Conservation (phyloP, 2,797 vertebrate genomes). For the Spea hammondii region DNA sequence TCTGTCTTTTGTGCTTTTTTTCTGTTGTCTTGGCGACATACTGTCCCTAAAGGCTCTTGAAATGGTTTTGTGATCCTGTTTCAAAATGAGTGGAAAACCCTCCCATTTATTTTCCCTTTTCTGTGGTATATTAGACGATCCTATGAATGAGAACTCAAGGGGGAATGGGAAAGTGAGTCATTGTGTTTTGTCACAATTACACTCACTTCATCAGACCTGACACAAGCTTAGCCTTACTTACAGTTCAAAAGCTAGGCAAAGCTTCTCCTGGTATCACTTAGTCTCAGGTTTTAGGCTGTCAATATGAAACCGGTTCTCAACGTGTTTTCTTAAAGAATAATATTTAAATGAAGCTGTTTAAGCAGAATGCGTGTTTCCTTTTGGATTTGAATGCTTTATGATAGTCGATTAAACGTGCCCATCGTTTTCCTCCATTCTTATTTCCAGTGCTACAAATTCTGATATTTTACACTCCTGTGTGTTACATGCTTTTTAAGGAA, state of each 20-base stretch:
- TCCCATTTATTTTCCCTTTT: conserved; percentile 39
- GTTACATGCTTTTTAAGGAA: conserved; percentile 48
- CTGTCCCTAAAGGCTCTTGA: conserved; percentile 56
- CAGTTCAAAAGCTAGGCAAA: conserved; percentile 53
- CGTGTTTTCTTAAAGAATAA: conserved; percentile 52
- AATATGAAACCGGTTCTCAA: conserved; percentile 54
- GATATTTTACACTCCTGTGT: conserved; percentile 51
- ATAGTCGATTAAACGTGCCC: conserved; percentile 49
- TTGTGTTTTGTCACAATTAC: conserved; percentile 58
- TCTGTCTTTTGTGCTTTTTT: conserved; percentile 65
- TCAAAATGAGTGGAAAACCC: conserved; percentile 53
- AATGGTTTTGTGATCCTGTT: conserved; percentile 56
- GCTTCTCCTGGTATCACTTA: conserved; percentile 51
- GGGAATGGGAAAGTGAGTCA: conserved; percentile 54
- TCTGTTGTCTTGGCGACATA: conserved; percentile 61
- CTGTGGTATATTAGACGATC: conserved; percentile 54
- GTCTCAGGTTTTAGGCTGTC: conserved; percentile 53
- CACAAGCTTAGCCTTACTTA: conserved; percentile 48
- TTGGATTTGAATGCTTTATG: conserved; percentile 50
- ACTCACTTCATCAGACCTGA: conserved; percentile 58
- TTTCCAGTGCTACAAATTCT: conserved; percentile 43
- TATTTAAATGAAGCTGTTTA: conserved; percentile 51
- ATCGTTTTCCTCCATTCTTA: conserved; percentile 44
- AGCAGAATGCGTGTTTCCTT: conserved; percentile 42
- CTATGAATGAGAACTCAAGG: conserved; percentile 59